Evolutionary conservation across 2,797 vertebrate species (phyloP).

Genomic region (Gambusia yucatana): DNA sequence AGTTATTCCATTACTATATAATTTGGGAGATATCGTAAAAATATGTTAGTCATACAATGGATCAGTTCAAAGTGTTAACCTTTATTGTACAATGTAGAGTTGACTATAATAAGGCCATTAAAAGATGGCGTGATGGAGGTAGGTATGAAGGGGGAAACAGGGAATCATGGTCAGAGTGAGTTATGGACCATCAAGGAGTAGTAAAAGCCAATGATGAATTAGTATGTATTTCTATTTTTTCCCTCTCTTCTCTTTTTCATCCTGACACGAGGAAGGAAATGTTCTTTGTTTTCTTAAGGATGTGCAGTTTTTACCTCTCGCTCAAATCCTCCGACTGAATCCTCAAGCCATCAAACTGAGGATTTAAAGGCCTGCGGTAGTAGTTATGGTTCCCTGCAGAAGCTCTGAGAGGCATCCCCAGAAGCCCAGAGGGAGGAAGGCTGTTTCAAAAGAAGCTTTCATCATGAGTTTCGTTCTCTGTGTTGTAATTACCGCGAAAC

Average conservation of each 20-base stretch:
- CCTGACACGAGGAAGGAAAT: constrained; percentile 92
- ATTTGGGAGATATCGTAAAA: constrained; percentile 74
- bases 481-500: constrained; percentile 84
- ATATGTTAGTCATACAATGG: constrained; percentile 75
- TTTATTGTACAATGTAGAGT: constrained; percentile 75
- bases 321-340: constrained; percentile 88
- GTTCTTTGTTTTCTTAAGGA: constrained; percentile 93
- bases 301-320: constrained; percentile 92
- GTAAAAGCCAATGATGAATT: constrained; percentile 89
- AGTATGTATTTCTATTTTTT: constrained; percentile 82
- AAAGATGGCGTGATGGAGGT: constrained; percentile 68
- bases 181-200: constrained; percentile 80
- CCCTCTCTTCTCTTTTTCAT: constrained; percentile 70
- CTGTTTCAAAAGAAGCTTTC: constrained; percentile 83
- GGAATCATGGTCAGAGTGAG: constrained; percentile 70
- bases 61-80: constrained; percentile 76
- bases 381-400: constrained; percentile 86
- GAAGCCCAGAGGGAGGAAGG: constrained; percentile 85
- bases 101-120: constrained; percentile 79
- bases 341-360: constrained; percentile 87
- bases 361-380: constrained; percentile 88
- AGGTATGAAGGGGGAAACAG: constrained; percentile 68
- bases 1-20: constrained; percentile 71
- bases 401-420: constrained; percentile 81
- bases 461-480: constrained; percentile 83